Evolutionary conservation across 2,113 vertebrate genomes (phyloP).

Genomic region (Nannobrachium achirus): DNA sequence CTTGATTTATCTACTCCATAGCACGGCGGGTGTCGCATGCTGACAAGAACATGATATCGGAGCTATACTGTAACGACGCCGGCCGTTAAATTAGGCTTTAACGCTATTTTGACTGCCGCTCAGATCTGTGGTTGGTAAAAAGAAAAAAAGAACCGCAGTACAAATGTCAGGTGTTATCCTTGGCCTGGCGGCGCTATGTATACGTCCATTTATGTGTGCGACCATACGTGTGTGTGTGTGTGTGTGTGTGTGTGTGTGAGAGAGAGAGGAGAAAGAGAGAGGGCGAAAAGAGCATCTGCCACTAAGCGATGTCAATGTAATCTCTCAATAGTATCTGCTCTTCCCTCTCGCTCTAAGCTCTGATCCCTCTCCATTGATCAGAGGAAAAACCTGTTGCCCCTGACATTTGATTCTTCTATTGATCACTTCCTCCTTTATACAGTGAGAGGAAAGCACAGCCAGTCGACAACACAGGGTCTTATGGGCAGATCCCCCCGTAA

Average conservation of each 20-base stretch:
- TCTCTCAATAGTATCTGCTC: slow-evolving; percentile 81
- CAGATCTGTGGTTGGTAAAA: too few relatives aligned
- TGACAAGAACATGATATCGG: too few relatives aligned
- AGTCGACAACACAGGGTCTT: slow-evolving; percentile 62
- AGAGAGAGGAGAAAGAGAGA: slow-evolving; percentile 16
- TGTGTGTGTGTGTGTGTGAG: background rate
- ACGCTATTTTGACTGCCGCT: too few relatives aligned
- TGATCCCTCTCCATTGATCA: slow-evolving; percentile 83
- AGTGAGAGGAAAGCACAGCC: slow-evolving; percentile 74
- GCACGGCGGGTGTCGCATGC: too few relatives aligned
- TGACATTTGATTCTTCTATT: slow-evolving; percentile 82
- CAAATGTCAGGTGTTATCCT: too few relatives aligned
- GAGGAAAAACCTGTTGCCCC: slow-evolving; percentile 78
- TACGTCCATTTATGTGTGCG: too few relatives aligned
- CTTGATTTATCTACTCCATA: too few relatives aligned
- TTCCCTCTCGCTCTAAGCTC: slow-evolving; percentile 74
- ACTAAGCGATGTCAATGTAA: slow-evolving; percentile 75
- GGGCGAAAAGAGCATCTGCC: slow-evolving; percentile 15
- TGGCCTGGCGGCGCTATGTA: too few relatives aligned
- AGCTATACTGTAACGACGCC: too few relatives aligned
- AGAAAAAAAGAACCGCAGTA: too few relatives aligned
- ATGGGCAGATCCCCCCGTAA: slow-evolving; percentile 58
- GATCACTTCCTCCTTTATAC: slow-evolving; percentile 84
- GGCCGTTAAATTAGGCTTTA: too few relatives aligned
- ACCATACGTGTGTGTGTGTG: too few relatives aligned